phyloP scores from a whole-genome alignment of 2,113 vertebrate species.

The Pristiophorus japonicus region DNA sequence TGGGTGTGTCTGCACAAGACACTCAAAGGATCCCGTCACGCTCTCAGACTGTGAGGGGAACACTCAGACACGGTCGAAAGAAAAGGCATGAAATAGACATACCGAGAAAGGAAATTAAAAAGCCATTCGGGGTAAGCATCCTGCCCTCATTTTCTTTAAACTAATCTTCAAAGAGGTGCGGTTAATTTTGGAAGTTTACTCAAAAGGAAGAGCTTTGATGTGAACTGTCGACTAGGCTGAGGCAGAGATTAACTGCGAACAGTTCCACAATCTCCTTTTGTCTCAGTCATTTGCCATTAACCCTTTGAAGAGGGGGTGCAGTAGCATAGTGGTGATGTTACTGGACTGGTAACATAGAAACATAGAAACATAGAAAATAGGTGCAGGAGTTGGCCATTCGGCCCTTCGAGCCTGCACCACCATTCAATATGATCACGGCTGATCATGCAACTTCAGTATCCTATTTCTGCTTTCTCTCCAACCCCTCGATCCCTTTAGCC shows the following conservation, averaged over 20 bases:
- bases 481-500: no score
- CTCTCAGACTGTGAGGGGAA: background rate
- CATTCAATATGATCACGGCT: no score
- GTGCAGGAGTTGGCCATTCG: no score
- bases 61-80: background rate
- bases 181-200: slow-evolving; percentile 6
- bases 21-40: background rate
- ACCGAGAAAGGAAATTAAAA: slow-evolving; percentile 22
- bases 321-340: no score
- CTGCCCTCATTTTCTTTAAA: background rate
- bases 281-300: background rate
- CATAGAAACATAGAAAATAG: no score
- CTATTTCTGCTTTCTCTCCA: no score
- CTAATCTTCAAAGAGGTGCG: background rate
- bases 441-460: no score
- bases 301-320: no score
- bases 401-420: no score
- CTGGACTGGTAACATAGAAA: no score
- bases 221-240: background rate
- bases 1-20: background rate
- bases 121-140: background rate
- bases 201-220: slow-evolving; percentile 14
- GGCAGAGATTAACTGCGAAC: slow-evolving; percentile 12
- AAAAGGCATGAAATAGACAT: background rate
- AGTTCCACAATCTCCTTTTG: background rate